A percentile compares a stretch with the other conserved stretches of the same genome.
These are phyloP conservation scores for Nebria brevicollis DNA, from an alignment of 2,888 invertebrate species.

Conservation along the genomic window DNA sequence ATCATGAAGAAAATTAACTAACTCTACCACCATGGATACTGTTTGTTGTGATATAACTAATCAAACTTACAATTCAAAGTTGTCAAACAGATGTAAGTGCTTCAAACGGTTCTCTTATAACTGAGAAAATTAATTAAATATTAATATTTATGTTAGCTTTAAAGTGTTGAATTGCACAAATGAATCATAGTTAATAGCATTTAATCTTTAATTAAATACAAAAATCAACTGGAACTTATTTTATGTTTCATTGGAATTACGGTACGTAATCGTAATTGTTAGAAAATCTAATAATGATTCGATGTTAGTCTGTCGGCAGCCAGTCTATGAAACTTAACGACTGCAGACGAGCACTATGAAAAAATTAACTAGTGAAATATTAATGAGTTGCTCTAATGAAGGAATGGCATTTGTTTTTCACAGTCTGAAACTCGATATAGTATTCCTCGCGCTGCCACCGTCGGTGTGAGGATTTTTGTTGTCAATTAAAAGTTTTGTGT, in stretches of 20 bases:
- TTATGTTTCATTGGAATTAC: background rate
- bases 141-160: background rate
- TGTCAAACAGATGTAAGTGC: background rate
- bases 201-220: too few relatives aligned
- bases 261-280: background rate
- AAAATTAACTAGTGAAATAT: constrained; percentile 26
- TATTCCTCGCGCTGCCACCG: background rate
- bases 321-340: background rate
- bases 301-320: background rate
- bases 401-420: constrained; percentile 37
- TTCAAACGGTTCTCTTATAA: background rate
- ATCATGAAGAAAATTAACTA: background rate
- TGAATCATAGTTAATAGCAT: too few relatives aligned
- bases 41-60: background rate
- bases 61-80: background rate
- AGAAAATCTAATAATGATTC: background rate
- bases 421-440: background rate
- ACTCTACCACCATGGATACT: background rate
- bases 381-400: constrained; percentile 43
- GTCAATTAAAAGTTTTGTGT: constrained; percentile 19
- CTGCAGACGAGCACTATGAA: background rate
- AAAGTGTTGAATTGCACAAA: too few relatives aligned
- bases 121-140: background rate
- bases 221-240: too few relatives aligned
- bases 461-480: constrained; percentile 3